Base-by-base conservation (phyloP, 2,113 vertebrate species). In the Lepisosteus oculatus region DNA sequence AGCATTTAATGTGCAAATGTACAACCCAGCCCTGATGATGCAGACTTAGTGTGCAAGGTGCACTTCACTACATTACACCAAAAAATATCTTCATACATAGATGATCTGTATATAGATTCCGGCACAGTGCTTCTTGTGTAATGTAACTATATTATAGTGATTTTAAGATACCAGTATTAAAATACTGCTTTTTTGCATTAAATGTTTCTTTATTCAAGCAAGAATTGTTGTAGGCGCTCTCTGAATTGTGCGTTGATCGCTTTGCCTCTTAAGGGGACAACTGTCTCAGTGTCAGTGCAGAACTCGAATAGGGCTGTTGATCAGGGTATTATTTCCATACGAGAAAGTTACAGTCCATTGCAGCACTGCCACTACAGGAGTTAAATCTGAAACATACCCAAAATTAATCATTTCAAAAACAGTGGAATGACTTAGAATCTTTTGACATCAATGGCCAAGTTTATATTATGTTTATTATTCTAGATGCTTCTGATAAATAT, bases 1-100 rank as follows among this genome's bases (percentile, higher is more conserved):
- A 9, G 57, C 13, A 12, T 17, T 9, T 42, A n/a, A 54, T 47
- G 41, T 8, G 47, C 15, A 17, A 61, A 68, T n/a, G 3, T 61
- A 15, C 15, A 29, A 17, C 17, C n/a, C 13, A 54, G 47, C 73
- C 67, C 67, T 78, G 17, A 75, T 78, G 77, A 78, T 73, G 73
- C 70, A 63, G 77, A 65, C 17, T 4, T 44, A 9, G 15, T 62
- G 41, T 41, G 14, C 47, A 41, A 12, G 13, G 17, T 51, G 15
- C 51, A 47, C 29, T 41, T 8, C 13, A 14, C 57, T 41, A 14
- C 17, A 6, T n/a, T 55, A 17, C 54, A 69, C 55, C 29, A 14
- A 55, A 68, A 15, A 13, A 43, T 43, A 59, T 43, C 17, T 7
- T 5, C 13, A 29, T 43, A 43, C 42, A 43, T 12, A 43, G 55